These are phyloP conservation scores for Mimachlamys varia DNA, from an alignment of 2,888 invertebrate species.

Conservation along the genomic window DNA sequence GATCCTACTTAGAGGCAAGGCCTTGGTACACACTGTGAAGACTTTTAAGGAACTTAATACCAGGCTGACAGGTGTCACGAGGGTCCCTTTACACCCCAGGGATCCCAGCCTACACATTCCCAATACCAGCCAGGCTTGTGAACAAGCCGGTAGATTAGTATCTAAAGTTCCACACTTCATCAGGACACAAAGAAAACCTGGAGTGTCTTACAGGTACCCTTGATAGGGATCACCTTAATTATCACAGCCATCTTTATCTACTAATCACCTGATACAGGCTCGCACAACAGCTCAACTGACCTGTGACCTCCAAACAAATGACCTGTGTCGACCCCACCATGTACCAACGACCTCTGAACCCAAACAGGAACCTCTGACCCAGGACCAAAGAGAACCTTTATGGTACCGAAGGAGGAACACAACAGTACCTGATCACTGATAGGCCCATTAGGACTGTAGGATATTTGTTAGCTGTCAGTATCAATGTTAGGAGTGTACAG, in stretches of 20 bases:
- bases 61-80: conserved; percentile 2
- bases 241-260: neutral
- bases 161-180: neutral
- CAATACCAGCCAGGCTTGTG: neutral
- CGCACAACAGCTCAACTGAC: neutral
- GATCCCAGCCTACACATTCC: neutral
- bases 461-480: conserved; percentile 9
- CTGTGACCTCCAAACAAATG: conserved; percentile 15
- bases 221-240: neutral
- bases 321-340: neutral
- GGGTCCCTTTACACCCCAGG: neutral
- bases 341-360: neutral
- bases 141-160: neutral
- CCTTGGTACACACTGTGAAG: neutral
- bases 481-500: neutral
- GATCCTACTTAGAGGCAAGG: neutral
- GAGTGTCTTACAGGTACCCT: neutral
- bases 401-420: neutral
- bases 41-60: neutral
- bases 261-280: neutral
- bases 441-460: neutral
- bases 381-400: neutral
- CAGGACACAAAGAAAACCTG: neutral
- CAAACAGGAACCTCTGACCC: neutral
- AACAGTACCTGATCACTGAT: neutral